Evolutionary conservation across 1,140 invertebrate genomes (phyloP).

Genomic region (Neodiprion lecontei): DNA sequence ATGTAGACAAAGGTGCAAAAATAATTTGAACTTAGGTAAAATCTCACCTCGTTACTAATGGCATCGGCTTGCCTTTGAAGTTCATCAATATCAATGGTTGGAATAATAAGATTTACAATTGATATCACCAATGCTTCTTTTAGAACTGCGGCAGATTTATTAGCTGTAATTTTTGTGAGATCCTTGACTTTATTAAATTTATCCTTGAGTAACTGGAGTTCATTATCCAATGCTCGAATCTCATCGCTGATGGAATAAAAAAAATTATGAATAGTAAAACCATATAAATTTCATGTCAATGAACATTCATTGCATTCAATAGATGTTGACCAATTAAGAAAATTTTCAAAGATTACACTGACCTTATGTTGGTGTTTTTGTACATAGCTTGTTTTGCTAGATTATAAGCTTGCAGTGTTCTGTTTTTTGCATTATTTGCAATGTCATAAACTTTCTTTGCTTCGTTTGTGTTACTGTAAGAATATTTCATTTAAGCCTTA

Average conservation of each 20-base stretch:
- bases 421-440: slow-evolving; percentile 83
- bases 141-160: slow-evolving; percentile 76
- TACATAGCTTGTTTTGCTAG: slow-evolving; percentile 82
- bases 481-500: slow-evolving; percentile 17
- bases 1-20: slow-evolving; percentile 8
- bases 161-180: slow-evolving; percentile 74
- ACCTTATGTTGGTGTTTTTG: slow-evolving; percentile 81
- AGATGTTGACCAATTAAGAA: slow-evolving; percentile 24
- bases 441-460: slow-evolving; percentile 79
- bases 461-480: slow-evolving; percentile 70
- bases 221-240: slow-evolving; percentile 68
- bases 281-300: slow-evolving; percentile 17
- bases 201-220: slow-evolving; percentile 65
- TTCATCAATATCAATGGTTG: slow-evolving; percentile 73
- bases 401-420: slow-evolving; percentile 80
- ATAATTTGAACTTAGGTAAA: slow-evolving; percentile 4
- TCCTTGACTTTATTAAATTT: slow-evolving; percentile 66
- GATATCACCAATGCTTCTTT: slow-evolving; percentile 81
- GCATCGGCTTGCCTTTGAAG: slow-evolving; percentile 72
- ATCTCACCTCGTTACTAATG: slow-evolving; percentile 67
- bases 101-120: slow-evolving; percentile 76
- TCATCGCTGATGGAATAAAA: slow-evolving; percentile 63
- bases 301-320: slow-evolving; percentile 23
- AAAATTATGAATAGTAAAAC: slow-evolving; percentile 27
- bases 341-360: slow-evolving; percentile 24